Evolutionary conservation across 2,888 invertebrate species (phyloP), one percentile per base, ranked within the genome.

Genomic region (Agrochola circellaris): DNA sequence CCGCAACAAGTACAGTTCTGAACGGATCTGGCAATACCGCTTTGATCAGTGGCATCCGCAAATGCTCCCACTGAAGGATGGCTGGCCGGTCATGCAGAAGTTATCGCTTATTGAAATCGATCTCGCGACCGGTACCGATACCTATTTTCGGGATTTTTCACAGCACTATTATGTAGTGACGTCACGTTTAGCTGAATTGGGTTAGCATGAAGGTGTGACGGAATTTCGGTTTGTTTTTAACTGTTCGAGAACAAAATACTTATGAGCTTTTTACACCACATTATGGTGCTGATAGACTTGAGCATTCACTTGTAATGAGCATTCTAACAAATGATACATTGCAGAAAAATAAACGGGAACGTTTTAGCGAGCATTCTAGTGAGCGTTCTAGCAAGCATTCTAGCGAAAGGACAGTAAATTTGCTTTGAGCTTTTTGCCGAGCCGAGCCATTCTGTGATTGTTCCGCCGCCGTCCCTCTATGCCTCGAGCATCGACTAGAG

Each of bases 31-130:
- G 82, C 70, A 87, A 88, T 85, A 81, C 73, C 85, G 83, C 91
- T 91, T 92, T 91, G 92, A 92, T 91, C 90, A 89, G 84, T 84
- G 88, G 85, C 88, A 88, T 89, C 92, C 92, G 90, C 90, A 90
- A 92, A 89, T 86, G 88, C 75, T 88, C 87, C 89, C 82, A 82
- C 84, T 84, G 86, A 90, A 91, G 90, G 86, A 91, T 89, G 84
- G 77, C 88, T 87, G 86, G 83, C 85, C 90, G 89, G 89, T 92
- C 94, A 93, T 93, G 95, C 93, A 91, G 93, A 95, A 95, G 92
- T 94, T 94, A 95, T 95, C 94, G 93, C 92, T 93, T 94, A 95
- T 95, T 95, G 94, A 94, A 94, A 95, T 95, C 94, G 94, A 95
- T 93, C 88, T 79, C 82, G 84, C 83, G 84, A 82, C 84, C 75